Base-by-base conservation (phyloP, 2,888 invertebrate species). In the Bellardia bayeri region DNA sequence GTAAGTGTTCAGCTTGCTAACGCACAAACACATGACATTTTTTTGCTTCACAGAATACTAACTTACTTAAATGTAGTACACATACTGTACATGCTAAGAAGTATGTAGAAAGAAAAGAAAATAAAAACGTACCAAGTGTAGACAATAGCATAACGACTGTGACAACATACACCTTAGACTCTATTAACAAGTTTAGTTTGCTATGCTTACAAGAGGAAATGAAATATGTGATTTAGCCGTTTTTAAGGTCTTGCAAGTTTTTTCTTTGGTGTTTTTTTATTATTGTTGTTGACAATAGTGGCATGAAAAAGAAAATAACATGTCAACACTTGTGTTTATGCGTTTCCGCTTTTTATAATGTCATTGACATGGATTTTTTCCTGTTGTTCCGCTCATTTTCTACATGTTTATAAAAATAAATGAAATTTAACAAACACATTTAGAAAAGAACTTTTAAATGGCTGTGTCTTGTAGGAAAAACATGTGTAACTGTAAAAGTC, bases 301-400 rank as follows among this genome's bases (percentile, higher is more conserved):
- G 42, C 74, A 82, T 58, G 90, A 75, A 78, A 54, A 74, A 45
- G 72, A 82, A 85, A 84, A 85, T 74, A 85, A 90, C 91, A 91
- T 91, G 92, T 91, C 92, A 92, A 92, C 92, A 91, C 92, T 92
- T 92, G 92, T 92, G 91, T 92, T 92, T 92, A 92, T 92, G 91
- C 91, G 92, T 92, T 92, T 92, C 92, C 92, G 92, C 92, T 92
- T 92, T 92, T 91, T 92, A 90, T 91, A 92, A 91, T 87, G 92
- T 92, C 92, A 92, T 92, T 92, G 92, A 92, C 92, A 91, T 91
- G 91, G 89, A 90, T 91, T 90, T 88, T 54, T 64, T 81, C 33
- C 13, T 40, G 42, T 75, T 69, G 56, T 82, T 75, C 42, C 30
- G 75, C 75, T 69, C 40, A 54, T 76, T 83, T 76, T 45, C 14